Evolutionary conservation across 2,113 vertebrate species (phyloP), one percentile per base, ranked within the genome.

Genomic region (Lucifuga dentata): DNA sequence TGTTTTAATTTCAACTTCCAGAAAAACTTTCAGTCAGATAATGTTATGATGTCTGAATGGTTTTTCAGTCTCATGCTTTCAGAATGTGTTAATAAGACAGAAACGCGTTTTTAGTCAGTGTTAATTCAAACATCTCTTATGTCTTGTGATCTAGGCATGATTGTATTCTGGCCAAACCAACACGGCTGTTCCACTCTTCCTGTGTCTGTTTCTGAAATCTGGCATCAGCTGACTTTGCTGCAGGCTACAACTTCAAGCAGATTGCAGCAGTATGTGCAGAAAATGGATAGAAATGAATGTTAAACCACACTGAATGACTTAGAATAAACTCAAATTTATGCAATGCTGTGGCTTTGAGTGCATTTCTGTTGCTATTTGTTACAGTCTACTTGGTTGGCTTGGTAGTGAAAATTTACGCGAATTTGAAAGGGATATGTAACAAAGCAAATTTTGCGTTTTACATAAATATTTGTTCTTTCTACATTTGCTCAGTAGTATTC

Each of bases 211-310:
- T 59, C 35, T 48, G 40, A 62, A 62, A 73, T 49, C 48, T 75
- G 60, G 69, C 52, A 5, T 11, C 55, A 23, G 39, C 45, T 8
- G 45, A 32, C 13, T 60, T n/a, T 12, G 60, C 73, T 60, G 57
- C 51, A 40, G 73, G 73, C 51, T 39, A 24, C 9, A 11, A 69
- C 62, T 80, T 76, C 68, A 35, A 72, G 67, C 52, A 44, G 71
- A 76, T 56, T 26, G 59, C 29, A 17, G 45, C 59, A 60, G 48
- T 13, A 15, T 56, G 49, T 21, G 17, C 39, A 78, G 49, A 72
- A 55, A 57, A 33, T 38, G 51, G 33, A 8, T 6, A 36, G 40
- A 44, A 49, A 26, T n/a, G 10, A 40, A 13, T 10, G 19, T 19
- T 21, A 20, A 40, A 21, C 35, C 40, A n/a, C n/a, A 5, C 39